Evolutionary conservation across 2,888 invertebrate genomes (phyloP), one percentile per base, ranked within the genome.

Genomic region (Trichogramma dendrolimi): DNA sequence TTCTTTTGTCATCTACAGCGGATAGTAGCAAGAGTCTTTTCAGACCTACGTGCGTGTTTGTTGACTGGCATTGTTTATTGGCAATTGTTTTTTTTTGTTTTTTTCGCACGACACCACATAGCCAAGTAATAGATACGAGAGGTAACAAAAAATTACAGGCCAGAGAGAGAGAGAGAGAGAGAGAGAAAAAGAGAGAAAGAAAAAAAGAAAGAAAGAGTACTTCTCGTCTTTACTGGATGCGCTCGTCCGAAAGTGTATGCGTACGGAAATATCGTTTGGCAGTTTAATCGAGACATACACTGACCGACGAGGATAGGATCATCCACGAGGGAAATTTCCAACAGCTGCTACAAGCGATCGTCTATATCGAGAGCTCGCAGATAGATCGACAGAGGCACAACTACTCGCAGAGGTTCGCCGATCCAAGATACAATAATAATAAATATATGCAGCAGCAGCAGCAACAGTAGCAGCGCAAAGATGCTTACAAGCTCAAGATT

Each of bases 1-100:
- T 77, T 77, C 76, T 75, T 75, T 66, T 77, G 76, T 76, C 76
- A 77, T 78, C 77, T 78, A 75, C 74, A 75, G 75, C 75, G 75
- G 73, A 75, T 73, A 72, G 74, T 76, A 75, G 64, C 64, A 64
- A 27, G 62, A 60, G 63, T 66, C 64, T 66, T 62, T 64, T 62
- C 61, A 66, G 62, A 77, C 75, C 74, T 76, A 74, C 75, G 76
- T 74, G 74, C 73, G 76, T 75, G 71, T 63, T 41, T 64, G 10
- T 61, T 50, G 54, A 38, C 46, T 39, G 52, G 39, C 53, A 58
- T 40, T 50, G 27, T 54, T 53, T n/a, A n/a, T 54, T n/a, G 48
- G 27, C 27, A 27, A 46, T 54, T 53, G 42, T 11, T 58, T 58
- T 62, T 62, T 44, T 51, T 47, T 54, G n/a, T 49, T 56, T 56